Evolutionary conservation across 2,888 invertebrate genomes (phyloP).

Genomic region (Apamea sordens): DNA sequence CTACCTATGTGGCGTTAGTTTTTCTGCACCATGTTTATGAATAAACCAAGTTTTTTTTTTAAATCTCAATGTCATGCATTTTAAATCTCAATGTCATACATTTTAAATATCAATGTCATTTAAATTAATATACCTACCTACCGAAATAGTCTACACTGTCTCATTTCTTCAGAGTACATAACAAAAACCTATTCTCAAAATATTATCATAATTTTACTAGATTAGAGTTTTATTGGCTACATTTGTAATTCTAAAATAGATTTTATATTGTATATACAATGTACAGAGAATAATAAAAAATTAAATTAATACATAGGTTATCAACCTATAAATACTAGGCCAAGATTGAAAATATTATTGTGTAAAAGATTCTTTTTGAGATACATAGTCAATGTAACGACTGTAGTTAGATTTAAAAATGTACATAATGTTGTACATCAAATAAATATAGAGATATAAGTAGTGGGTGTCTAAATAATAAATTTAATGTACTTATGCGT

Average conservation of each 20-base stretch:
- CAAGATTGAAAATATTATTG: constrained; percentile 38
- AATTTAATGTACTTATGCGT: constrained; percentile 17
- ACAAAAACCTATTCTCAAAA: neutral
- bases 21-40: neutral
- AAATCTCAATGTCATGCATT: neutral
- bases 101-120: neutral
- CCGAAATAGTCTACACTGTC: neutral
- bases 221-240: constrained; percentile 31
- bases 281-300: constrained; percentile 57
- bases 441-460: constrained; percentile 34
- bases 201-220: neutral
- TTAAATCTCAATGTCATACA: neutral
- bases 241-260: constrained; percentile 51
- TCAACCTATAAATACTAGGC: constrained; percentile 32
- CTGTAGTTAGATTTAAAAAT: constrained; percentile 38
- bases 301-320: constrained; percentile 30
- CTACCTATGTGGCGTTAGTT: constrained; percentile 33
- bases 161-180: neutral
- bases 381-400: constrained; percentile 42
- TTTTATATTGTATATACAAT: constrained; percentile 61
- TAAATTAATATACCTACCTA: neutral
- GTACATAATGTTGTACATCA: constrained; percentile 50
- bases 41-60: neutral
- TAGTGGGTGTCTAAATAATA: constrained; percentile 53
- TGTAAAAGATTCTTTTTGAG: constrained; percentile 44